These are phyloP conservation scores for Tenthredo mesomela DNA, from an alignment of 2,888 invertebrate genomes.

Conservation along the genomic window DNA sequence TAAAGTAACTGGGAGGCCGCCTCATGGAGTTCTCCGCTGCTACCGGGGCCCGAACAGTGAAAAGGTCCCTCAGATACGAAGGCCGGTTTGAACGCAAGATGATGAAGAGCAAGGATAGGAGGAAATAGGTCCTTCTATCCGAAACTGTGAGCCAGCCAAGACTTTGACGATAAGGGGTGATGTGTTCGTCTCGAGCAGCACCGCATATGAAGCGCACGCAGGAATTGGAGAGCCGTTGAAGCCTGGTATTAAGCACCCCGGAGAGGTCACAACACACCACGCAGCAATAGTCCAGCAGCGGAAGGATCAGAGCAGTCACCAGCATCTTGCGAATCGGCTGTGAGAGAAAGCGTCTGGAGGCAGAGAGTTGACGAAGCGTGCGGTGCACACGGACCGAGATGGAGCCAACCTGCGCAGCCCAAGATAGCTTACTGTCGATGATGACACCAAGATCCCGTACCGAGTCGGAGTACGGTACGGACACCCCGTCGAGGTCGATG, in stretches of 20 bases:
- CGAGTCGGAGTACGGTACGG: background rate
- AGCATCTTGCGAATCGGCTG: background rate
- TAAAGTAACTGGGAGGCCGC: too few species aligned
- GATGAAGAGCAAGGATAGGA: background rate
- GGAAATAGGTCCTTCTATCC: background rate
- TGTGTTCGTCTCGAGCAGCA: background rate
- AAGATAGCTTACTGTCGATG: conserved; percentile 38
- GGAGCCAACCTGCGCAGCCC: conserved; percentile 10
- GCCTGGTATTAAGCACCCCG: background rate
- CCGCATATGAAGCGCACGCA: background rate
- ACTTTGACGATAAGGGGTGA: background rate
- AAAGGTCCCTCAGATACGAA: background rate
- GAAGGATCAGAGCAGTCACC: background rate
- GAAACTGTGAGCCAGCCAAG: background rate
- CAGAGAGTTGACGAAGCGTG: background rate
- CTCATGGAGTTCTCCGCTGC: too few species aligned
- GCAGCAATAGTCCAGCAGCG: background rate
- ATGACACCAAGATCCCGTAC: conserved; percentile 49
- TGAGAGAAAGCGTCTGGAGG: background rate
- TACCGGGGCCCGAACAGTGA: background rate
- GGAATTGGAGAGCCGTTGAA: background rate
- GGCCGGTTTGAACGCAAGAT: background rate
- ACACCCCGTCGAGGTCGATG: background rate
- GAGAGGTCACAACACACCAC: background rate
- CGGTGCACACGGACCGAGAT: background rate